Evolutionary conservation across 2,888 invertebrate genomes (phyloP), one percentile per base, ranked within the genome.

Genomic region (Agonopterix arenella): DNA sequence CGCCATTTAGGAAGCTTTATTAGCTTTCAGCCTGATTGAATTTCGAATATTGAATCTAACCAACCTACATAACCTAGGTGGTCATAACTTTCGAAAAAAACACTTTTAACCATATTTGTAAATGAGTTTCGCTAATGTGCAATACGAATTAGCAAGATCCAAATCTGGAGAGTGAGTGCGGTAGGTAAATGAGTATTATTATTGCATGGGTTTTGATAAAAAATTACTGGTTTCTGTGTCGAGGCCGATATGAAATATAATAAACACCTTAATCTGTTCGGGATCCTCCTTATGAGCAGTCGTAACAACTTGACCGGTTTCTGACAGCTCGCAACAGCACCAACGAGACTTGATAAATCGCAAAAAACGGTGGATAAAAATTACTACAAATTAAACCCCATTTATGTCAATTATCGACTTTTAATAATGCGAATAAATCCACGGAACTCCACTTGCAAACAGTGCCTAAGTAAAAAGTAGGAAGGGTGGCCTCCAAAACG

Each of bases 361-460:
- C 28, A 52, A 55, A 55, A 48, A 48, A 55, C 48, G 44, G 28
- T 9, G 36, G 54, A 54, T 58, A 57, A 56, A 52, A 62, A 57
- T 49, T 47, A 46, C 44, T 49, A 55, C 53, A 57, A 64, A 62
- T 64, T 63, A 62, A 61, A 61, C 58, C 54, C 57, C 57, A 73
- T 71, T 72, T 64, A 66, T 59, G 66, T 67, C 69, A 71, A 69
- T 74, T 73, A 76, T 69, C 58, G 65, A 60, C 55, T 58, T 66
- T 62, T 68, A 73, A 72, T 71, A 65, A 48, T 58, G 58, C 47
- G 64, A 59, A 73, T 73, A 64, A 49, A 53, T 58, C 50, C 44
- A 54, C 49, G 43, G 47, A 50, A 54, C 43, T 44, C 48, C 11
- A 54, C 62, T 5, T 59, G 59, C 56, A 50, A 59, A 59, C 48